phyloP scores from a whole-genome alignment of 37 sponge, comb jelly and placozoan genomes.

The Beroe forskalii region DNA sequence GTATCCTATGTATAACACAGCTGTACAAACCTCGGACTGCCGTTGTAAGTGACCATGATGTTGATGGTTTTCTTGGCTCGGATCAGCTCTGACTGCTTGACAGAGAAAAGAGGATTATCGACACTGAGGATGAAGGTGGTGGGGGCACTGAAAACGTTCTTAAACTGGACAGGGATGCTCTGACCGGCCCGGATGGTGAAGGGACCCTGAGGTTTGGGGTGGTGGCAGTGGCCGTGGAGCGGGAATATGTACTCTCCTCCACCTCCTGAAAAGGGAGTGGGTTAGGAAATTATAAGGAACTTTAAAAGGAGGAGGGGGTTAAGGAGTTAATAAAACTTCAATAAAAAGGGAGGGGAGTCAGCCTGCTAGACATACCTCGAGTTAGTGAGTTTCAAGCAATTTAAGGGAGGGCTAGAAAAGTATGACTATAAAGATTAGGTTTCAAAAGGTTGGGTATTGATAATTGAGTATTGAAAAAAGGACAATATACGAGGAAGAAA shows the following conservation, averaged over 20 bases:
- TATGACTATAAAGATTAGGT: too few species aligned
- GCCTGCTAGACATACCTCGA: too few species aligned
- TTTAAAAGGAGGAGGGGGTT: too few species aligned
- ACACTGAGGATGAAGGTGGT: slow-evolving; percentile 78
- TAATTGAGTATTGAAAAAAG: too few species aligned
- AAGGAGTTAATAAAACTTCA: too few species aligned
- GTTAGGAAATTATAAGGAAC: too few species aligned
- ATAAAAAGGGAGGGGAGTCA: too few species aligned
- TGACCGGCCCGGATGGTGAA: slow-evolving; percentile 82
- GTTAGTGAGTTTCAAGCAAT: too few species aligned
- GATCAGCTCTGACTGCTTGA: slow-evolving; percentile 81
- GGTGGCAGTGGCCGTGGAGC: slow-evolving; percentile 86
- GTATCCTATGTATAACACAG: not conserved
- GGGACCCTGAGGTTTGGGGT: slow-evolving; percentile 95
- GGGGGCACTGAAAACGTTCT: slow-evolving; percentile 81
- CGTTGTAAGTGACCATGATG: slow-evolving; percentile 82
- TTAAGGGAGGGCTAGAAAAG: too few species aligned
- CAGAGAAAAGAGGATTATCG: slow-evolving; percentile 86
- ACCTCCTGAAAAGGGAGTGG: not conserved
- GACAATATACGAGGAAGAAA: too few species aligned
- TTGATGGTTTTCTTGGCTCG: slow-evolving; percentile 85
- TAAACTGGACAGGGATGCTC: slow-evolving; percentile 88
- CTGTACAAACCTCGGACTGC: slow-evolving; percentile 68
- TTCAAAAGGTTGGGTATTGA: too few species aligned
- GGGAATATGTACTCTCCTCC: slow-evolving; percentile 96